Base-by-base conservation (phyloP, 2,888 invertebrate genomes). In the Gerris lacustris region DNA sequence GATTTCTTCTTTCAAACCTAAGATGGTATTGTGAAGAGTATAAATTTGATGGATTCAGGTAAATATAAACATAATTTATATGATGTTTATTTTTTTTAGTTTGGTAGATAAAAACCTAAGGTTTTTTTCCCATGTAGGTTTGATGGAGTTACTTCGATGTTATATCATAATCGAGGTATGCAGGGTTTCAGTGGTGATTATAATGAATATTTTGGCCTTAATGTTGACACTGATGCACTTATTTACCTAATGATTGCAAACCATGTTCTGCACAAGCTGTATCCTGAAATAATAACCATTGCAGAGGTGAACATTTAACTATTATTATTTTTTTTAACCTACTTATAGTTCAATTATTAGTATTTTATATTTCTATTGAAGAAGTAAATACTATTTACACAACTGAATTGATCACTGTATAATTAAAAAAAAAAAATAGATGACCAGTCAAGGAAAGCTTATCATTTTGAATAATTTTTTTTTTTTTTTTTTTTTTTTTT, bases 21-120 rank as follows among this genome's bases (percentile, higher is more conserved):
- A 87, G 96, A 63, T 99, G 96, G 96, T 99, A 96, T 84, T 87
- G 94, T 79, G 96, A 98, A 74, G 96, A 96, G 80, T 99, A 96
- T 79, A 87, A 89, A 68, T 99, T 99, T 80, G 99, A 99, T 83
- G 99, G 99, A 70, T 99, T 94, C 81, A 88, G 96, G 84, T 88
- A 81, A 78, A 55, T 31, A 31, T 31, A 2, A 31, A 31, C 31
- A 31, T 31, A 31, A 31, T 2, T 31, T 31, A 31, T 31, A 31
- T 31, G 31, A 31, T 31, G 31, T 31, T 4, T 4, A 31, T 1
- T 31, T 31, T 31, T 31, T 31, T 31, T 2, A 31, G 31, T 31
- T 31, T 31, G 31, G 31, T 31, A 31, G 31, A 31, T 31, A 31
- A 31, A 31, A 31, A 31, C 31, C 31, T 31, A 31, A 1, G 31